Evolutionary conservation across 2,888 invertebrate species (phyloP).

Genomic region (Adelognathus sp.): DNA sequence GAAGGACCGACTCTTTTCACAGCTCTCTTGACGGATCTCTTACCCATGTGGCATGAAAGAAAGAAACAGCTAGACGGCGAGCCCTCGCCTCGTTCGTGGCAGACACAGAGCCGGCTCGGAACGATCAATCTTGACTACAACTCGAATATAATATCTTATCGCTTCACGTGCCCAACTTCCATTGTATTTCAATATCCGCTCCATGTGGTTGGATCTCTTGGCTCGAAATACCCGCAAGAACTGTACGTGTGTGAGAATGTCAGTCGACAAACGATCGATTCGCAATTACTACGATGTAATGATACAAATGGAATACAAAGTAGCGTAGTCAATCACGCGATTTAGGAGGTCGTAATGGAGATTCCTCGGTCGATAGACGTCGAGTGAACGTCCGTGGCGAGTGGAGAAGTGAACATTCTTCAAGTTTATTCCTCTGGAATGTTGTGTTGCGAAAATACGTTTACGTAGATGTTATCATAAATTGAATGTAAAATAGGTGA

Average conservation of each 20-base stretch:
- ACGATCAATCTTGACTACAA: conserved; percentile 57
- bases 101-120: conserved; percentile 33
- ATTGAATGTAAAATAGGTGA: too few species aligned
- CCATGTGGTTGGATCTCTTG: conserved; percentile 28
- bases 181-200: conserved; percentile 32
- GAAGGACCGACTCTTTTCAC: conserved; percentile 36
- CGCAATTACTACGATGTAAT: conserved; percentile 49
- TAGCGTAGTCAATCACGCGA: conserved; percentile 42
- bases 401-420: too few species aligned
- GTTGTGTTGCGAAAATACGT: too few species aligned
- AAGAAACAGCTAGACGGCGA: conserved; percentile 31
- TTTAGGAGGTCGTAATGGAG: conserved; percentile 28
- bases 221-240: conserved; percentile 12
- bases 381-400: conserved; percentile 7
- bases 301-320: conserved; percentile 50
- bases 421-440: too few species aligned
- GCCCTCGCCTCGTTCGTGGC: conserved; percentile 18
- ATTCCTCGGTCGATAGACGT: too few species aligned
- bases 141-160: conserved; percentile 51
- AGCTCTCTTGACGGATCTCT: conserved; percentile 24
- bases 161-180: conserved; percentile 35
- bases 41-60: too few species aligned
- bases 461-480: too few species aligned
- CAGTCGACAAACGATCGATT: conserved; percentile 54
- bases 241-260: background rate